Base-by-base conservation (phyloP, 1,140 invertebrate genomes). In the Thaumetopoea pityocampa region DNA sequence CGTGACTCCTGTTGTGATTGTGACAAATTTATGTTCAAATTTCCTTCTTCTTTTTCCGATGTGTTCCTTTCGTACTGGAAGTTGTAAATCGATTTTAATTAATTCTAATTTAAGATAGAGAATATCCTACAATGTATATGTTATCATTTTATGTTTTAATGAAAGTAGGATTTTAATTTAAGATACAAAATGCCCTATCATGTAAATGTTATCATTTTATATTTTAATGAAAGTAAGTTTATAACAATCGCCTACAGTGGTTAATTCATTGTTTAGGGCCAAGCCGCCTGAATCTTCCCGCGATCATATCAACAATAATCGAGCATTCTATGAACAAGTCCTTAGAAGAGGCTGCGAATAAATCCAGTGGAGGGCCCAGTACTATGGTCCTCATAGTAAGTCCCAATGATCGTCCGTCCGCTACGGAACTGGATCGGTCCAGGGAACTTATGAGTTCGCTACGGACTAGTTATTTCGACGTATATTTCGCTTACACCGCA, bases 261-360 rank as follows among this genome's bases (percentile, higher is more conserved):
- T 5, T 24, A 15, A 15, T 9, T 9, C 2, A 15, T 35, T 18
- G 14, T 10, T 16, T 48, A 85, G 84, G 82, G 85, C 79, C 82
- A 0, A 77, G 73, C 38, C 73, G 83, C n/a, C 37, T 85, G 5
- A 83, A 85, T 40, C 38, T 85, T 0, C 73, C 79, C 3, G 73
- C 57, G 5, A 61, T 86, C 1, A 63, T 86, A 42, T 82, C 83
- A 30, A 51, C 64, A 7, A 33, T 82, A 3, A 67, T 77, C 2
- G 55, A 64, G 30, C 54, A 77, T 38, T 64, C 68, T 0, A 52
- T 68, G 3, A 82, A 82, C 35, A 59, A 60, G 10, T 72, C 73
- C 0, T 26, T 83, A 2, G 19, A 44, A 8, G 76, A 82, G 4
- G 67, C 61, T 22, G 16, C 34, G 0, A 51, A 40, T 3, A 52